Conservation (phyloP, 2,888 invertebrate genomes). For the Odontocolon sp. region DNA sequence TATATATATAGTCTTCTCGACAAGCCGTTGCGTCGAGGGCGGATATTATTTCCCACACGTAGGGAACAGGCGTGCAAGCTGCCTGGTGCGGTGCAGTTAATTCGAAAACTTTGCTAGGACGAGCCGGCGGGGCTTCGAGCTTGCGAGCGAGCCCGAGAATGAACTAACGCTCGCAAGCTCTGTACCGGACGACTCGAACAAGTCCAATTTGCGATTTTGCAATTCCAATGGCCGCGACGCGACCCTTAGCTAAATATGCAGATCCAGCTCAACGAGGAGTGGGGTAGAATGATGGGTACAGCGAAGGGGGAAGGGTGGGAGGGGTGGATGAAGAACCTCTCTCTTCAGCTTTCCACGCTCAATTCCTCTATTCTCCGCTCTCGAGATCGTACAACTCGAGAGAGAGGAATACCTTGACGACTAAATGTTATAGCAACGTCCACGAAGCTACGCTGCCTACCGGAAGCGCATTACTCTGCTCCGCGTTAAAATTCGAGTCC, state of each 20-base stretch:
- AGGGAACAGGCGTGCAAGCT: constrained; percentile 43
- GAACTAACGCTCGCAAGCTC: constrained; percentile 24
- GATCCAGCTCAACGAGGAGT: constrained; percentile 69
- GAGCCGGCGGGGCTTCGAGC: constrained; percentile 47
- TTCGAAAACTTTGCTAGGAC: constrained; percentile 70
- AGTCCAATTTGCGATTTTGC: constrained; percentile 80
- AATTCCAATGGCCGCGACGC: constrained; percentile 79
- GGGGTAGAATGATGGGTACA: constrained; percentile 3
- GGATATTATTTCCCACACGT: constrained; percentile 49
- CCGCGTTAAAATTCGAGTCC: constrained; percentile 33
- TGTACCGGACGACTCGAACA: constrained; percentile 70
- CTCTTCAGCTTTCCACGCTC: constrained; percentile 5
- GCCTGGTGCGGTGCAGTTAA: constrained; percentile 65
- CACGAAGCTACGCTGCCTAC: constrained; percentile 4
- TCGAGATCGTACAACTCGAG: constrained; percentile 20
- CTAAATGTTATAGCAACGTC: too few species aligned
- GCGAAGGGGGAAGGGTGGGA: constrained; percentile 42
- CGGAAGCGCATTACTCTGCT: constrained; percentile 35
- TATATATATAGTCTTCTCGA: constrained; percentile 46
- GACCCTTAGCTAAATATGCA: constrained; percentile 79
- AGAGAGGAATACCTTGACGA: too few species aligned
- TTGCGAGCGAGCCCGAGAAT: constrained; percentile 11
- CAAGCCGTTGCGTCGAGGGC: constrained; percentile 40
- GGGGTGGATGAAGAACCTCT: constrained; percentile 37
- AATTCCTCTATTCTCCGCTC: constrained; percentile 31